Percentiles rank a stretch among this genome's conserved stretches.
These are phyloP conservation scores for Synodontis membranacea DNA, from an alignment of 2,113 vertebrate species.

Conservation along the genomic window DNA sequence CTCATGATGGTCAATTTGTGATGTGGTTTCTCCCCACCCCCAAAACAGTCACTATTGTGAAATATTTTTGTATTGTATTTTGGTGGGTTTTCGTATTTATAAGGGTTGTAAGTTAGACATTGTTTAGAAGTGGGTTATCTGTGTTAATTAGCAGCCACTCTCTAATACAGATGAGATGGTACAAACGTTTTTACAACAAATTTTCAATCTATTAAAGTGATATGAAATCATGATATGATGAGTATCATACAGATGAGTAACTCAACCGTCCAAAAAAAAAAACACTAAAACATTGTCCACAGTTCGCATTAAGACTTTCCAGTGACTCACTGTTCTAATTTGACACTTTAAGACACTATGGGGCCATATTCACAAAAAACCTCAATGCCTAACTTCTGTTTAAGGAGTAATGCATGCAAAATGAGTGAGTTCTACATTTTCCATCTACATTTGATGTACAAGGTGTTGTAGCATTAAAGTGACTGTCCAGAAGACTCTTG, in stretches of 20 bases:
- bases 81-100: conserved; percentile 63
- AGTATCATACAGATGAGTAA: background rate
- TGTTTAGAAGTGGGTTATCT: conserved; percentile 17
- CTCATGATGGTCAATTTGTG: conserved; percentile 38
- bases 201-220: background rate
- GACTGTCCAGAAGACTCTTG: background rate
- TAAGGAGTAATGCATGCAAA: background rate
- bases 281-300: background rate
- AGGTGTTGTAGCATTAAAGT: background rate
- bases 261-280: too few relatives aligned
- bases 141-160: background rate
- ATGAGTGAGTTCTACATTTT: background rate
- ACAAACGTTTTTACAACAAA: background rate
- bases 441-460: background rate
- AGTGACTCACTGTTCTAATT: background rate
- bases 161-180: background rate
- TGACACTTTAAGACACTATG: background rate
- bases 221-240: background rate
- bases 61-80: conserved; percentile 65
- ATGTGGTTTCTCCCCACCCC: conserved; percentile 22
- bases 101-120: conserved; percentile 39
- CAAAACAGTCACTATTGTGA: conserved; percentile 36
- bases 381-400: background rate
- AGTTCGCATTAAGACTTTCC: background rate
- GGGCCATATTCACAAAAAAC: background rate